These are phyloP conservation scores for Araneus ventricosus DNA, from an alignment of 1,140 invertebrate genomes.

Conservation along the genomic window DNA sequence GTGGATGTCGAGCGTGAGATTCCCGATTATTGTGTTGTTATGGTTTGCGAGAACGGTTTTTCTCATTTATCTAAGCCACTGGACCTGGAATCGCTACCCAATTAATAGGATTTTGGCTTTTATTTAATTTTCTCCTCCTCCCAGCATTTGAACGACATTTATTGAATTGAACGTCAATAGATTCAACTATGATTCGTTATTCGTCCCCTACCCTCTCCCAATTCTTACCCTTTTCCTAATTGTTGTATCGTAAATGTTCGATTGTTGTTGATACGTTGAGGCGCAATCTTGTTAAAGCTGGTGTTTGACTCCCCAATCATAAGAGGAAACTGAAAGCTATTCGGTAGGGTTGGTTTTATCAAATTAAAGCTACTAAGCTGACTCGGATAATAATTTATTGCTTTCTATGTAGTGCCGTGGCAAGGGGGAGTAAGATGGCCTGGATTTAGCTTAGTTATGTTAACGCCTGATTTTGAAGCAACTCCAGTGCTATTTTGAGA, in stretches of 20 bases:
- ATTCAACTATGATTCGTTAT: neutral
- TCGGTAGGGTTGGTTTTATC: neutral
- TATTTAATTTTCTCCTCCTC: neutral
- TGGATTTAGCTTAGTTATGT: no score
- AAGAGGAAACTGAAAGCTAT: neutral
- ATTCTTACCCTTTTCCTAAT: neutral
- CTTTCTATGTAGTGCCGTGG: neutral
- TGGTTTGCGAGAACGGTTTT: constrained; percentile 25
- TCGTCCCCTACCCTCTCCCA: no score
- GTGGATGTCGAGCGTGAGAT: constrained; percentile 56
- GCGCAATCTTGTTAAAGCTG: neutral
- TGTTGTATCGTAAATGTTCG: neutral
- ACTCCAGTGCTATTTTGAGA: no score
- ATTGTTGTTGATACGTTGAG: neutral
- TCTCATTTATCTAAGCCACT: constrained; percentile 44
- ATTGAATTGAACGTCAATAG: neutral
- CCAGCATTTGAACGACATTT: neutral
- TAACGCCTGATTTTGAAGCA: no score
- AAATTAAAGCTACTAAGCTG: neutral
- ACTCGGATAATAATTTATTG: neutral
- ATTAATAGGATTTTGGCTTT: constrained; percentile 12
- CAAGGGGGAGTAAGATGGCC: no score
- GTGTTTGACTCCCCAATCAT: neutral
- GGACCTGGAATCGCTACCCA: neutral
- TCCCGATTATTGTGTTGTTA: constrained; percentile 49